Percentiles rank a stretch among this genome's conserved stretches.
These are phyloP conservation scores for Scrobipalpa atriplicella DNA, from an alignment of 2,888 invertebrate genomes.

Conservation along the genomic window DNA sequence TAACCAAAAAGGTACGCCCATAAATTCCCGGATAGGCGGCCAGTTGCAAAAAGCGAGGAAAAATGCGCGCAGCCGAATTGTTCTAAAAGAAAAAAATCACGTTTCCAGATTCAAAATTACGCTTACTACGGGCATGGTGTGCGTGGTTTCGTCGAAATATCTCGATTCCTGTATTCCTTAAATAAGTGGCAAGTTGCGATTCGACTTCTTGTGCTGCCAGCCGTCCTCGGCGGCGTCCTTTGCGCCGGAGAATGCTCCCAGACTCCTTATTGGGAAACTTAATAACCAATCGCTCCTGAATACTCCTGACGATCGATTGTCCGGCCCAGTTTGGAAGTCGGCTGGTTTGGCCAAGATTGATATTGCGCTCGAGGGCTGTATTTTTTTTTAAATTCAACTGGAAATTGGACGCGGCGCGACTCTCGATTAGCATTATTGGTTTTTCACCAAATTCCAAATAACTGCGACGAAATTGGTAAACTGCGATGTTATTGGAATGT, in stretches of 20 bases:
- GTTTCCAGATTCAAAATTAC: slow-evolving; percentile 55
- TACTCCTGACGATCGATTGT: slow-evolving; percentile 67
- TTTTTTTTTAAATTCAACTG: slow-evolving; percentile 8
- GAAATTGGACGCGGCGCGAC: slow-evolving; percentile 6
- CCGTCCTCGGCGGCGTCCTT: slow-evolving; percentile 78
- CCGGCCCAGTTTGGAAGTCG: slow-evolving; percentile 68
- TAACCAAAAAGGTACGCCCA: slow-evolving; percentile 2
- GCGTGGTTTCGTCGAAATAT: slow-evolving; percentile 70
- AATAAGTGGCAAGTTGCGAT: slow-evolving; percentile 58
- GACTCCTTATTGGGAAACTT: slow-evolving; percentile 73
- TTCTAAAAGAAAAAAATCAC: slow-evolving; percentile 48
- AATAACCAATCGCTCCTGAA: slow-evolving; percentile 65
- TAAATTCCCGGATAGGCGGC: slow-evolving; percentile 27
- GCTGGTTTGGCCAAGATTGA: slow-evolving; percentile 17
- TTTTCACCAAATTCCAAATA: neutral
- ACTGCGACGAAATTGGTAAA: neutral
- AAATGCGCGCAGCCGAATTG: slow-evolving; percentile 10
- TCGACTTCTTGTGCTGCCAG: slow-evolving; percentile 54
- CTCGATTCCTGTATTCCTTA: slow-evolving; percentile 47
- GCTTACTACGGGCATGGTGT: slow-evolving; percentile 64
- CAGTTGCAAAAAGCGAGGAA: slow-evolving; percentile 5
- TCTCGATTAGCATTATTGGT: neutral
- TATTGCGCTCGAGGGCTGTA: slow-evolving; percentile 1
- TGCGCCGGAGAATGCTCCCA: slow-evolving; percentile 64
- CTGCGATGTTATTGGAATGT: neutral